Percentiles rank a stretch among this genome's conserved stretches.
These are phyloP conservation scores for Cheilosia variabilis DNA, from an alignment of 2,888 invertebrate genomes.

Conservation along the genomic window DNA sequence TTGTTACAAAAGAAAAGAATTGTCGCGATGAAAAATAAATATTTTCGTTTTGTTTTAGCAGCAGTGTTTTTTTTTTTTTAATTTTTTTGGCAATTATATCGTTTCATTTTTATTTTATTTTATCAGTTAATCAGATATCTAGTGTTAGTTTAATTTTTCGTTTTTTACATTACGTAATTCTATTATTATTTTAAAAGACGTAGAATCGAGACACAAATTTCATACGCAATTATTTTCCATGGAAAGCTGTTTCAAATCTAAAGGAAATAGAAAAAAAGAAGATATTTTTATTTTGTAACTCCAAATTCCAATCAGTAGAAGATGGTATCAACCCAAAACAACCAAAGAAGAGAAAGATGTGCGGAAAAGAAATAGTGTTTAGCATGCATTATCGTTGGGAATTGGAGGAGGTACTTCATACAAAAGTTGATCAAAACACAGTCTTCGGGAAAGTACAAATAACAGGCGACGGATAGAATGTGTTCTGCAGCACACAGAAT, in stretches of 20 bases:
- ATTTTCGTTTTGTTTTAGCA: conserved; percentile 62
- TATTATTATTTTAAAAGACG: conserved; percentile 76
- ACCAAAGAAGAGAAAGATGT: too few species aligned
- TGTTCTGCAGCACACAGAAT: too few species aligned
- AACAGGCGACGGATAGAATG: too few species aligned
- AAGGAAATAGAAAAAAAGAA: conserved; percentile 63
- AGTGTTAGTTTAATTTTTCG: conserved; percentile 11
- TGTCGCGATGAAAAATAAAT: conserved; percentile 54
- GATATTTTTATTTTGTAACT: conserved; percentile 46
- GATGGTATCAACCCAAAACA: too few species aligned
- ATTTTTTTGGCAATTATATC: conserved; percentile 67
- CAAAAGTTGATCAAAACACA: too few species aligned
- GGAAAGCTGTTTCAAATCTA: conserved; percentile 81
- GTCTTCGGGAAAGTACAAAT: too few species aligned
- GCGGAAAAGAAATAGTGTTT: neutral
- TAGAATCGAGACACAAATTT: conserved; percentile 79
- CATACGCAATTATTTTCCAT: conserved; percentile 79
- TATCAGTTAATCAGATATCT: conserved; percentile 38
- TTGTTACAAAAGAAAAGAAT: conserved; percentile 60
- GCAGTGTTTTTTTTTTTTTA: conserved; percentile 47
- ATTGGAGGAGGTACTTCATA: too few species aligned
- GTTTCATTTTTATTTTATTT: conserved; percentile 34
- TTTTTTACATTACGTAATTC: conserved; percentile 24
- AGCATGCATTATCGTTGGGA: too few species aligned
- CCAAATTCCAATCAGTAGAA: neutral